Evolutionary conservation across 1,140 invertebrate genomes (phyloP).

Genomic region (Drosophila ananassae): DNA sequence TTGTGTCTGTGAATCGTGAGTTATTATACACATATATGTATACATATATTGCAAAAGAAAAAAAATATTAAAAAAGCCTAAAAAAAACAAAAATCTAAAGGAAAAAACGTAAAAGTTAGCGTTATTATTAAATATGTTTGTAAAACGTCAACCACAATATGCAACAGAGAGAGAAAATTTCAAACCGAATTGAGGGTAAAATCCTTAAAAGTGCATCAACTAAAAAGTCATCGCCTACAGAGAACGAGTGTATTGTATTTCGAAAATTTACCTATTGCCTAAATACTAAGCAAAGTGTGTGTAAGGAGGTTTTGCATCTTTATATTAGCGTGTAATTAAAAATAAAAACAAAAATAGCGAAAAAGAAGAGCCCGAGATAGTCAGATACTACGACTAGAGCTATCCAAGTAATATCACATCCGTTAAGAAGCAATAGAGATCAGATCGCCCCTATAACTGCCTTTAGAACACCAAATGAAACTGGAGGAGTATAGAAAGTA

Average conservation of each 20-base stretch:
- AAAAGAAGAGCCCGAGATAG: neutral
- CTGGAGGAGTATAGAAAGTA: conserved; percentile 11
- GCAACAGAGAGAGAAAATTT: neutral
- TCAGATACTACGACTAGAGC: conserved; percentile 35
- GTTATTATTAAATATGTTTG: conserved; percentile 75
- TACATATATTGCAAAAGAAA: conserved; percentile 44
- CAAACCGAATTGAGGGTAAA: conserved; percentile 3
- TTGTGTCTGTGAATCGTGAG: conserved; percentile 78
- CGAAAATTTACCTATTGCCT: conserved; percentile 57
- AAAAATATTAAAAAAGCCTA: conserved; percentile 10
- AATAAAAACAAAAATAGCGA: conserved; percentile 25
- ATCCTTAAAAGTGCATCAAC: conserved; percentile 46
- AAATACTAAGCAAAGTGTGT: conserved; percentile 70
- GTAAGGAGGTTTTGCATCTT: conserved; percentile 80
- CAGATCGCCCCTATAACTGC: conserved; percentile 10
- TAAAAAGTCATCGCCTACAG: conserved; percentile 25
- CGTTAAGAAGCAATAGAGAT: conserved; percentile 26
- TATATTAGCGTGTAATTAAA: conserved; percentile 78
- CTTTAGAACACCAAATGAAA: conserved; percentile 19
- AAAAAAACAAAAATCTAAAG: conserved; percentile 33
- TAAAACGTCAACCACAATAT: conserved; percentile 55
- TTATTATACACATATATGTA: conserved; percentile 67
- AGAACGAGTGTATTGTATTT: conserved; percentile 21
- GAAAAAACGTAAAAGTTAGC: conserved; percentile 53
- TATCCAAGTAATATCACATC: conserved; percentile 24